These are phyloP conservation scores for Botia almorhae DNA, from an alignment of 2,797 vertebrate species.

Conservation along the genomic window DNA sequence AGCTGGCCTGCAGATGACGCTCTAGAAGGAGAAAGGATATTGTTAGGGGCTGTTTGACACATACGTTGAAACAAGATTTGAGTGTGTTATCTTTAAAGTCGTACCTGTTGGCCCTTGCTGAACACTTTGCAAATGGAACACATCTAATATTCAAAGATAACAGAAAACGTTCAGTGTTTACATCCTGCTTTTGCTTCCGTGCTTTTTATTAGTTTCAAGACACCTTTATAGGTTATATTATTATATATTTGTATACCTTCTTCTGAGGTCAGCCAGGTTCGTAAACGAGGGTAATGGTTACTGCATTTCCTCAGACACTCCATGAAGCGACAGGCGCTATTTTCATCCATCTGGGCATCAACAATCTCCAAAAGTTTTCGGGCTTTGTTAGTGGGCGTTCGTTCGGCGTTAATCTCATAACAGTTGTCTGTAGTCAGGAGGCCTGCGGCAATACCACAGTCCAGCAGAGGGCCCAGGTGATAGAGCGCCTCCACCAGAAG, in stretches of 20 bases:
- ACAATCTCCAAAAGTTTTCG: conserved; percentile 69
- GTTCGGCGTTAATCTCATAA: conserved; percentile 62
- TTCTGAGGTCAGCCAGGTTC: conserved; percentile 55
- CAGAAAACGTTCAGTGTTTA: conserved; percentile 4
- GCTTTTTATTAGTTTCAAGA: not conserved
- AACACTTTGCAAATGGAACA: conserved; percentile 26
- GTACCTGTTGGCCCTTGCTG: conserved; percentile 65
- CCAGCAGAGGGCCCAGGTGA: conserved; percentile 65
- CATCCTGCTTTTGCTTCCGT: not conserved
- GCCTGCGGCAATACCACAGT: conserved; percentile 58
- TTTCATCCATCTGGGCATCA: conserved; percentile 66
- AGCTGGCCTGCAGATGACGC: conserved; percentile 52
- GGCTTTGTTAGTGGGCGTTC: conserved; percentile 58
- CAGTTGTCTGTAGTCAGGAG: conserved; percentile 67
- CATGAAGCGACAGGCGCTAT: conserved; percentile 55
- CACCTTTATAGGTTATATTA: not conserved
- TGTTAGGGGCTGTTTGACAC: not conserved
- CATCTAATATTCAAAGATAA: conserved; percentile 28
- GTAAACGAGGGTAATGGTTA: conserved; percentile 65
- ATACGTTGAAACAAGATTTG: not conserved
- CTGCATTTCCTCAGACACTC: conserved; percentile 64
- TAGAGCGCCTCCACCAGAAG: conserved; percentile 64
- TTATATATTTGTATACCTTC: conserved; percentile 43
- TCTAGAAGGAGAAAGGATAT: conserved; percentile 48
- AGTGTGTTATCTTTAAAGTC: not conserved